Conservation (phyloP, 92 coral and sea anemone species). For the Umimayanthus chanpuru region DNA sequence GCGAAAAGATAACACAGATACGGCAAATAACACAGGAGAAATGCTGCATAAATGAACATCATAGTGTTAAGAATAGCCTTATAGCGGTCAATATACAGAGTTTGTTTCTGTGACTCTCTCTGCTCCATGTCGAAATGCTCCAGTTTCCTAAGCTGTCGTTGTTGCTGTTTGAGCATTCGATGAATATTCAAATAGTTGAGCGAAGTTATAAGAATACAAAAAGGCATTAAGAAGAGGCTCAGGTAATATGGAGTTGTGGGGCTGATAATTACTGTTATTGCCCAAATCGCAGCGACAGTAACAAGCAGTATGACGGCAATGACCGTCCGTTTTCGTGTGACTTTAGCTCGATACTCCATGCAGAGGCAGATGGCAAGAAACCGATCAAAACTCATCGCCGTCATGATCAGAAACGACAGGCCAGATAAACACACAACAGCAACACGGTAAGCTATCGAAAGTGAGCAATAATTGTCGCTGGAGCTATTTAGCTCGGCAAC, state of each 20-base stretch:
- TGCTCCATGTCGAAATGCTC: not conserved
- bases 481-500: slow-evolving; percentile 13
- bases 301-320: not conserved
- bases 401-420: slow-evolving; percentile 15
- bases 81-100: slow-evolving; percentile 16
- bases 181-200: slow-evolving; percentile 34
- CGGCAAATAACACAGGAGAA: slow-evolving; percentile 17
- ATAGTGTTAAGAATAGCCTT: slow-evolving; percentile 2
- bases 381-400: slow-evolving; percentile 36
- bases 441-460: slow-evolving; percentile 5
- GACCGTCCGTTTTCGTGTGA: slow-evolving; percentile 26
- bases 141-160: not conserved
- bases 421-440: slow-evolving; percentile 30
- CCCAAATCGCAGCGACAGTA: slow-evolving; percentile 5
- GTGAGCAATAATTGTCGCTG: not conserved
- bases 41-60: slow-evolving; percentile 3
- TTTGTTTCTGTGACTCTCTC: not conserved
- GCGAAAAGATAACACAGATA: slow-evolving; percentile 23
- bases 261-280: not conserved
- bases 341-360: slow-evolving; percentile 24
- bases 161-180: slow-evolving; percentile 20
- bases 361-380: slow-evolving; percentile 30
- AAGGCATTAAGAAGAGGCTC: slow-evolving; percentile 33
- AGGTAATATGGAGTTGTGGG: not conserved
- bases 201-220: slow-evolving; percentile 25